Evolutionary conservation across 1,140 invertebrate genomes (phyloP).

Genomic region (Geopemphigus sp.): DNA sequence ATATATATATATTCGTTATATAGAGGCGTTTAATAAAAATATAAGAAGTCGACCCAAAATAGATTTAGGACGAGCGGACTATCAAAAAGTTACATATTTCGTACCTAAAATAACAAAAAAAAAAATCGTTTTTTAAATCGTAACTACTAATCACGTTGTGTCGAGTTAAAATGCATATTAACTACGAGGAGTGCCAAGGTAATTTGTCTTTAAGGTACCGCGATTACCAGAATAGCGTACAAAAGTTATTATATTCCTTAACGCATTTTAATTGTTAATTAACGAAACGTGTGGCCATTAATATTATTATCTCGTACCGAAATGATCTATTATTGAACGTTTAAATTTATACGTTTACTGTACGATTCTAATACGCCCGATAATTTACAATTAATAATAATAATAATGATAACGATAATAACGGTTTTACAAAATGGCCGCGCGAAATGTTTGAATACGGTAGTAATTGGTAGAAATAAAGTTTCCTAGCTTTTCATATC

Average conservation of each 20-base stretch:
- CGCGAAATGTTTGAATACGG: background rate
- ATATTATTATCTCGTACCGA: no score
- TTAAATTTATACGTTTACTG: no score
- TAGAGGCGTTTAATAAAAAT: background rate
- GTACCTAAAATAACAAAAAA: background rate
- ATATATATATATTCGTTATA: no score
- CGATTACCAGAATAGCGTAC: no score
- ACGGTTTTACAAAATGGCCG: background rate
- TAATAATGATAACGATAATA: constrained; percentile 7
- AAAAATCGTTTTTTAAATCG: background rate
- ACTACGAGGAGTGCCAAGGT: constrained; percentile 1
- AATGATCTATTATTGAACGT: no score
- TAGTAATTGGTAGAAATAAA: background rate
- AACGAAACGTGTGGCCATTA: no score
- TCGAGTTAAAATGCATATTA: constrained; percentile 10
- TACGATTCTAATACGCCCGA: no score
- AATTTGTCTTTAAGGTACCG: background rate
- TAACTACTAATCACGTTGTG: constrained; percentile 6
- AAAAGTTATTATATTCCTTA: no score
- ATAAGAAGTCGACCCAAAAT: background rate
- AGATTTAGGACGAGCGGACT: background rate
- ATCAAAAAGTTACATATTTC: background rate
- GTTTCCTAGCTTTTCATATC: constrained; percentile 6
- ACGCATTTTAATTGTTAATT: no score
- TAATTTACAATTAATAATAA: background rate